Percentiles rank a stretch among this genome's conserved stretches.
Conservation (phyloP, 2,888 invertebrate species). For the Eristalis arbustorum region DNA sequence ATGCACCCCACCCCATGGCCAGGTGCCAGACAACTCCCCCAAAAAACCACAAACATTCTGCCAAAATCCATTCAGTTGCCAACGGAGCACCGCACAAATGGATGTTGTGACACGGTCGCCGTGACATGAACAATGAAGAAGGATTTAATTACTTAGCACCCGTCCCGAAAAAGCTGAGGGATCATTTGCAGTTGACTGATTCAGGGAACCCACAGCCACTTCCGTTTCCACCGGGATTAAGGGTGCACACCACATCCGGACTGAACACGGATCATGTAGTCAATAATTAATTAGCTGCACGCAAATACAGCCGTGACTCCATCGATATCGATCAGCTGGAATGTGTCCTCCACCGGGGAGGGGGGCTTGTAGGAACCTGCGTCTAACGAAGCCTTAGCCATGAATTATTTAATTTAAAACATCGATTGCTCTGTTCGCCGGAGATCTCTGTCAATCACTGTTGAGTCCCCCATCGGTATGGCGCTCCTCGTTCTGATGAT, state of each 20-base stretch:
- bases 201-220: not conserved
- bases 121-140: not conserved
- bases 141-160: slow-evolving; percentile 44
- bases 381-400: not conserved
- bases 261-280: slow-evolving; percentile 9
- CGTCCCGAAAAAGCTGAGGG: not conserved
- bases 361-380: not conserved
- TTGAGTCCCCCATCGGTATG: not conserved
- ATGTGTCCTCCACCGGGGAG: not conserved
- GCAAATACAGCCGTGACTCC: not conserved
- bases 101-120: not conserved
- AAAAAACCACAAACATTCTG: not conserved
- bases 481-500: not conserved
- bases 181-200: not conserved
- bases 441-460: slow-evolving; percentile 16
- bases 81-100: not conserved
- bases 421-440: not conserved
- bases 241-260: not conserved
- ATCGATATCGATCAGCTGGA: slow-evolving; percentile 12
- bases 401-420: slow-evolving; percentile 28
- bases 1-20: not conserved
- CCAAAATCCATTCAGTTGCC: slow-evolving; percentile 20
- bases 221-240: not conserved
- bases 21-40: not conserved
- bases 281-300: slow-evolving; percentile 35